Evolutionary conservation across 2,888 invertebrate genomes (phyloP), one percentile per base, ranked within the genome.

Genomic region (Charanyca ferruginea): DNA sequence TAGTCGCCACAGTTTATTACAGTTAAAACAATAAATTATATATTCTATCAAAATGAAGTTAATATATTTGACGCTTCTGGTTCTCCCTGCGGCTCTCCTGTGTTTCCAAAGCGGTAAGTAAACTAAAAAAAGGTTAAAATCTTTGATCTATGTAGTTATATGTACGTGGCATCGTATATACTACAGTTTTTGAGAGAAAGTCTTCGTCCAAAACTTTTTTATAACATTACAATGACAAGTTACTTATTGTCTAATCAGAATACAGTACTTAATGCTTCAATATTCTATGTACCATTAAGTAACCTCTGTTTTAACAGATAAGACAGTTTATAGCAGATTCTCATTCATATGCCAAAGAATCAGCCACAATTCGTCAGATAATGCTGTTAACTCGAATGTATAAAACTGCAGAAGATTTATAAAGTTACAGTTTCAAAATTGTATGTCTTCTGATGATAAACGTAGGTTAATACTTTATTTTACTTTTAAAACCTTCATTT

Each of bases 61-160:
- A 85, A 94, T 97, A 85, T 96, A 97, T 89, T 91, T 98, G 84
- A 87, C 91, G 59, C 87, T 98, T 63, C 87, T 98, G 85, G 96
- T 97, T 82, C 92, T 98, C 76, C 98, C 98, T 82, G 97, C 97
- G 38, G 96, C 97, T 51, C 96, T 98, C 79, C 96, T 97, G 81
- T 97, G 97, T 80, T 96, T 97, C 77, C 96, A 97, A 90, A 96
- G 95, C 92, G 97, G 98, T 98, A 96, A 97, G 97, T 96, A 94
- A 78, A 79, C 81, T 78, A 73, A 83, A 83, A 84, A 75, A 75
- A 83, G 76, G 73, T 76, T 77, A 66, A 78, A 77, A 79, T 83
- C 59, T 73, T 44, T 77, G 83, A 75, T 87, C 79, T 59, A 62
- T 22, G 58, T 85, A 80, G 85, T 69, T 54, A 79, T 77, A 71